These are phyloP conservation scores for Lymantria monacha DNA, from an alignment of 2,888 invertebrate species.

Conservation along the genomic window DNA sequence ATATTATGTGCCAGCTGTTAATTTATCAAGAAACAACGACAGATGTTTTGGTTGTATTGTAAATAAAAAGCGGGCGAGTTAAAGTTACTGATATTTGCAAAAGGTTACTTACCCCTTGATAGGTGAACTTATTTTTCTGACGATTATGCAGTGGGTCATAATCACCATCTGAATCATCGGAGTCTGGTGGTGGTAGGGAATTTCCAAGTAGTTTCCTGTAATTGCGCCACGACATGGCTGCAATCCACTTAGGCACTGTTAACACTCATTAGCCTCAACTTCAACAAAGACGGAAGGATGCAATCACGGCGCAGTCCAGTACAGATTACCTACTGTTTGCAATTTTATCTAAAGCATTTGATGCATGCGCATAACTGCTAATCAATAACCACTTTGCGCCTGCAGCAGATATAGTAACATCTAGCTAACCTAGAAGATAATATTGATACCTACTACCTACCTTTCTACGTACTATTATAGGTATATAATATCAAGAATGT, in stretches of 20 bases:
- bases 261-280: background rate
- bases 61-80: too few relatives aligned
- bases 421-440: background rate
- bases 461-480: too few relatives aligned
- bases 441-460: background rate
- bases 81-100: background rate
- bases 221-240: constrained; percentile 30
- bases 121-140: constrained; percentile 2
- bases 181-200: constrained; percentile 32
- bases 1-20: too few relatives aligned
- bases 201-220: constrained; percentile 36
- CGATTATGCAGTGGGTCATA: constrained; percentile 33
- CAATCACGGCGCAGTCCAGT: too few relatives aligned
- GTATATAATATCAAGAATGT: too few relatives aligned
- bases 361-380: constrained; percentile 7
- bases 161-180: constrained; percentile 47
- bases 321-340: background rate
- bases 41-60: too few relatives aligned
- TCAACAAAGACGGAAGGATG: background rate
- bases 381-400: background rate
- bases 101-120: constrained; percentile 21
- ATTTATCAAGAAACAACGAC: too few relatives aligned
- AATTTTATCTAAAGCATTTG: background rate
- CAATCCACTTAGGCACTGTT: background rate
- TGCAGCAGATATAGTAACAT: background rate